Evolutionary conservation across 2,797 vertebrate species (phyloP), one percentile per base, ranked within the genome.

Genomic region (Intellagama lesueurii): DNA sequence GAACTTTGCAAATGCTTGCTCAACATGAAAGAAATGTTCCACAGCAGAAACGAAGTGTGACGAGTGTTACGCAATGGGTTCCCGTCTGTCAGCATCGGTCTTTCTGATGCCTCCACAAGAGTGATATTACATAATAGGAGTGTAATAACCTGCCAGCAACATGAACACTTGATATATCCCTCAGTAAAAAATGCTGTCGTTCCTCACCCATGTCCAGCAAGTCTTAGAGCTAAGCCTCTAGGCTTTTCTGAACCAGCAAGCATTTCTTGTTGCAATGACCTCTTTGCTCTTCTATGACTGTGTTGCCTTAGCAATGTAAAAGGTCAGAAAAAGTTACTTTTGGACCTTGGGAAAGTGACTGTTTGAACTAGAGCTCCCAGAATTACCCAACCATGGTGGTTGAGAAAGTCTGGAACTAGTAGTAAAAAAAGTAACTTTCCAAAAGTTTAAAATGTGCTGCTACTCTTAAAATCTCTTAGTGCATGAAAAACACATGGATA

Each of bases 11-110:
- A 92, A 91, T 81, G n/a, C n/a, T 73, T 52, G 0, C 56, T 7
- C 2, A 75, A 56, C 60, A 70, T 75, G 86, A 87, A 93, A 52
- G 72, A 52, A 92, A 77, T 89, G 70, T 35, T 22, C 30, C 44
- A 90, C 49, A 90, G 56, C 70, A 85, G 87, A 80, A 77, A 89
- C 40, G 17, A 47, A 44, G 11, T 30, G 40, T 83, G 66, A 49
- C 44, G n/a, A 83, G 40, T 9, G 17, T 77, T 77, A 77, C 12
- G 76, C 76, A 77, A 77, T 47, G 40, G 9, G 47, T 35, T 82
- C 87, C 30, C 69, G 35, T 30, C 5, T 78, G 49, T 79, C 80
- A 44, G 68, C 11, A 12, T n/a, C 30, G 68, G 40, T 79, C 72
- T 60, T 32, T 76, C 47, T 40, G 49, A 26, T 73, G 40, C 81